Conservation (phyloP, 2,113 vertebrate genomes). For the Dicentrarchus labrax region DNA sequence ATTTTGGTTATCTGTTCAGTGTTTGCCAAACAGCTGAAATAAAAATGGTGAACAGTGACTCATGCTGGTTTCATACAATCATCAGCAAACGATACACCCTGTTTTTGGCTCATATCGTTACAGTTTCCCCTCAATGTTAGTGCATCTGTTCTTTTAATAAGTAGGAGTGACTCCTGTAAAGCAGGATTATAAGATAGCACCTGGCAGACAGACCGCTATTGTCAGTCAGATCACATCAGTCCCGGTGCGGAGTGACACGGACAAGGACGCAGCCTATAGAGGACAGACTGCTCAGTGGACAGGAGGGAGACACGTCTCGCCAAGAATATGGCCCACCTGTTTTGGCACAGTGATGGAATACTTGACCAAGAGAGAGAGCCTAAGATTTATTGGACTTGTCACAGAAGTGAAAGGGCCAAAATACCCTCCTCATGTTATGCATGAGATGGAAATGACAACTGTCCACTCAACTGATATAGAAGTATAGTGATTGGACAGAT, state of each 20-base stretch:
- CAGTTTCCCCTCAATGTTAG: background rate
- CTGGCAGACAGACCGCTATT: slow-evolving; percentile 65
- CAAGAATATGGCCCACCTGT: slow-evolving; percentile 66
- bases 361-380: slow-evolving; percentile 67
- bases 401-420: slow-evolving; percentile 49
- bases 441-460: slow-evolving; percentile 56
- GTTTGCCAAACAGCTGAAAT: slow-evolving; percentile 53
- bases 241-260: slow-evolving; percentile 62
- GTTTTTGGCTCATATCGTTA: slow-evolving; percentile 7
- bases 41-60: slow-evolving; percentile 52
- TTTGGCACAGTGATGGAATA: slow-evolving; percentile 79
- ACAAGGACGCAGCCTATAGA: slow-evolving; percentile 80
- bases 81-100: background rate
- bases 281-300: slow-evolving; percentile 68
- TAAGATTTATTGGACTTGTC: slow-evolving; percentile 79
- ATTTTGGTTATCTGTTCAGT: slow-evolving; percentile 44
- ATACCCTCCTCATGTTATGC: slow-evolving; percentile 53
- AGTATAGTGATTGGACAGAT: background rate
- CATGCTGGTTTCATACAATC: slow-evolving; percentile 26
- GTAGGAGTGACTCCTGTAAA: slow-evolving; percentile 48
- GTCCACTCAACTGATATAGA: slow-evolving; percentile 6
- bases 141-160: slow-evolving; percentile 58
- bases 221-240: slow-evolving; percentile 82
- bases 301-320: slow-evolving; percentile 38
- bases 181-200: slow-evolving; percentile 70